phyloP scores from a whole-genome alignment of 2,113 vertebrate species.

The Hippocampus barbouri region DNA sequence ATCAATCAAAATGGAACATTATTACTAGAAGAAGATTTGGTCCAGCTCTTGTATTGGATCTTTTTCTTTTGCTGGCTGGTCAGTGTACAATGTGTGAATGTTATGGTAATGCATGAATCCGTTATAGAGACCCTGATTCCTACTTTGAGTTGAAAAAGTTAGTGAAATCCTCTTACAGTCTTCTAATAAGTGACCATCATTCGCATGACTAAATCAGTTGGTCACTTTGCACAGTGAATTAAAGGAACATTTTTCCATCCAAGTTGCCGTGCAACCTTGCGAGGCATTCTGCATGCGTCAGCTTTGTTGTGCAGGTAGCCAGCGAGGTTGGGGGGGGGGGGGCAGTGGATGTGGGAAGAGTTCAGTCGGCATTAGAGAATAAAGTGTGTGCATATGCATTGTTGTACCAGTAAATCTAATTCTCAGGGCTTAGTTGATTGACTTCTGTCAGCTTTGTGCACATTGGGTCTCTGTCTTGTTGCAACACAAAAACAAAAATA shows the following conservation, averaged over 20 bases:
- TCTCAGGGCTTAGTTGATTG: not conserved
- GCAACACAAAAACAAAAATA: not conserved
- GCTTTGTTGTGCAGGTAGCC: not conserved
- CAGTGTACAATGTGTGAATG: no score
- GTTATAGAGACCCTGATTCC: not conserved
- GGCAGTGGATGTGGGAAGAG: not conserved
- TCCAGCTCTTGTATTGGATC: no score
- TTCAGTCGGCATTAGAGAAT: not conserved
- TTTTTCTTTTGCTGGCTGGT: no score
- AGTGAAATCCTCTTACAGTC: not conserved
- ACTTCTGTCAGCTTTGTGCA: not conserved
- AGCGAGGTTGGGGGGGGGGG: not conserved
- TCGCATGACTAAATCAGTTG: not conserved
- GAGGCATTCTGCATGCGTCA: not conserved
- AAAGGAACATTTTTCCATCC: conserved; percentile 11
- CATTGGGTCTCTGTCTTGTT: not conserved
- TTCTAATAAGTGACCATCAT: not conserved
- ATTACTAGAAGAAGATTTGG: no score
- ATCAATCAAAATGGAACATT: no score
- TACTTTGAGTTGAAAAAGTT: not conserved
- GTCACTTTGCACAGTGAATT: conserved; percentile 17
- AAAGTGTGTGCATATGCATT: not conserved
- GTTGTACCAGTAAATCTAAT: not conserved
- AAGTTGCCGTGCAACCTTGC: not conserved
- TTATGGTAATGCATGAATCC: not conserved